Percentiles rank a stretch among this genome's conserved stretches.
These are phyloP conservation scores for Dipus sagitta DNA, from an alignment of 2,797 vertebrate genomes.

Conservation along the genomic window DNA sequence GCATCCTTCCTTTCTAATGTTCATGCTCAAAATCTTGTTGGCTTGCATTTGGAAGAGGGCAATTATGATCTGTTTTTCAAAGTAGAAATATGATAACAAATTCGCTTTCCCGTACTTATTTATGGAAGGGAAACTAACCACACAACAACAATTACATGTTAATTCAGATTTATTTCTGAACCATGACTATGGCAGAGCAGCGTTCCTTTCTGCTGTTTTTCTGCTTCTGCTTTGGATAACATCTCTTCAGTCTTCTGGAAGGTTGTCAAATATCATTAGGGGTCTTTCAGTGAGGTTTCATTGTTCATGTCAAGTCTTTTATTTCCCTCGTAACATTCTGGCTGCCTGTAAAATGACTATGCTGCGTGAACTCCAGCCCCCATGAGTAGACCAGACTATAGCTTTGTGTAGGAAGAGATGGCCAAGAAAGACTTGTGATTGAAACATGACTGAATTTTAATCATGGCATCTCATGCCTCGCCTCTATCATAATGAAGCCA, in stretches of 20 bases:
- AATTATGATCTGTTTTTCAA: conserved; percentile 46
- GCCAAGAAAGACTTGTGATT: background rate
- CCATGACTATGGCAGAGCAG: conserved; percentile 71
- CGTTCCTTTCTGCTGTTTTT: conserved; percentile 76
- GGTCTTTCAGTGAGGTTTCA: conserved; percentile 72
- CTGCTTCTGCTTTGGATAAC: conserved; percentile 72
- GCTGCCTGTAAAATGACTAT: conserved; percentile 16
- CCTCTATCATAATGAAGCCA: background rate
- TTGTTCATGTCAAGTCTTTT: conserved; percentile 73
- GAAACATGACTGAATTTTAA: conserved; percentile 27
- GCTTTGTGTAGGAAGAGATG: background rate
- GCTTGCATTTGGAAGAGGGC: conserved; percentile 55
- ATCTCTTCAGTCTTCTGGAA: conserved; percentile 84
- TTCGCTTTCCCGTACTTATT: conserved; percentile 52
- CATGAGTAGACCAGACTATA: background rate
- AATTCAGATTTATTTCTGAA: conserved; percentile 79
- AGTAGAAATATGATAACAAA: conserved; percentile 38
- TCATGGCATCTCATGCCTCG: background rate
- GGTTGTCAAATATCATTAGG: conserved; percentile 83
- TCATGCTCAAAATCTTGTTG: conserved; percentile 71
- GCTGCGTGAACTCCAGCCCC: background rate
- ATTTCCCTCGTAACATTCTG: conserved; percentile 72
- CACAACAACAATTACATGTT: conserved; percentile 78
- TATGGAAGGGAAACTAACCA: conserved; percentile 72
- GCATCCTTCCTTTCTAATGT: conserved; percentile 71